Evolutionary conservation across 2,113 vertebrate species (phyloP), one percentile per base, ranked within the genome.

Genomic region (Neofelis nebulosa): DNA sequence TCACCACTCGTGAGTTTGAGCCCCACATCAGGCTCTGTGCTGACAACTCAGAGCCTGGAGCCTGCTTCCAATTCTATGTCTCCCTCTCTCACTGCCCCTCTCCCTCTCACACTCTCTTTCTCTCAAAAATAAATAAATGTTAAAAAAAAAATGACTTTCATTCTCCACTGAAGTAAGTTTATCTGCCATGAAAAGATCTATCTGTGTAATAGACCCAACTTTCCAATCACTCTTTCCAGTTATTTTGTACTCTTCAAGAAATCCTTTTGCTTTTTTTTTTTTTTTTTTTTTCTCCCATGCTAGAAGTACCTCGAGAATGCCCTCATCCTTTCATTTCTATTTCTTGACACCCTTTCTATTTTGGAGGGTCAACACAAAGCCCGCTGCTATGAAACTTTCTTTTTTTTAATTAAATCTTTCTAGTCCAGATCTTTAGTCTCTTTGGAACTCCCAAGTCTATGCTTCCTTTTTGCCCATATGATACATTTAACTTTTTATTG

Each of bases 311-410:
- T 69, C 45, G 25, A 74, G 73, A 45, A 29, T 45, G 38, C 73
- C 33, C 3, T 68, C 48, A 74, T 73, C 55, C 68, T 63, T 85
- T 92, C 13, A 48, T 65, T 94, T 94, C 82, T 74, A 31, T 74
- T 78, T 83, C 69, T 79, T 73, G 36, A 96, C 93, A 66, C 41
- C 23, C 50, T 71, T 85, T 83, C 83, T 88, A 23, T 68, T n/a
- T 89, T 95, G 48, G 68, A 55, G 91, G 81, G 38, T 38, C 33
- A 90, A 93, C 31, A 90, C 36, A 95, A 66, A 95, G 78, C 23
- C 38, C 55, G 57, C 61, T 91, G 86, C 71, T 81, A n/a, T 86
- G 41, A 63, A 94, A 81, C 25, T 41, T 15, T 92, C 74, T 83
- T 45, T 93, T 48, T 45, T 76, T 57, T 7, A 79, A 78, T 89